Evolutionary conservation across 2,888 invertebrate species (phyloP).

Genomic region (Hirtodrosophila trivittata): DNA sequence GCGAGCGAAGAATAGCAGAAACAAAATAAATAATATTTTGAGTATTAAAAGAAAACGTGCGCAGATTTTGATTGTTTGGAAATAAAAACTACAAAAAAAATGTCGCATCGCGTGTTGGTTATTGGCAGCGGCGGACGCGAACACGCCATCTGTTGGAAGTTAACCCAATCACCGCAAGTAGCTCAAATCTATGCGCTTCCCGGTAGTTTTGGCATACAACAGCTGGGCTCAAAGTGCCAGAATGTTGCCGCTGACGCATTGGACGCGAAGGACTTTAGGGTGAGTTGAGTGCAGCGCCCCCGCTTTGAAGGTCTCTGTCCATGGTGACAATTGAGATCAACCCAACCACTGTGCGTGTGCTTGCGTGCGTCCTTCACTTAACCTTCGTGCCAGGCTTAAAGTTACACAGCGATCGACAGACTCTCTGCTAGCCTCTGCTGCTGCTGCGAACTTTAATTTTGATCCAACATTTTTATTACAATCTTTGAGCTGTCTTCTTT

Average conservation of each 20-base stretch:
- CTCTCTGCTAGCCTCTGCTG: constrained; percentile 6
- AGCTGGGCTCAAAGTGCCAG: constrained; percentile 86
- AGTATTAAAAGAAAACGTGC: constrained; percentile 40
- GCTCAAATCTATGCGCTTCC: constrained; percentile 91
- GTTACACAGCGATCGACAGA: constrained; percentile 26
- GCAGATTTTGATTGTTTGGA: constrained; percentile 17
- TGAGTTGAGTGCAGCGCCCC: constrained; percentile 85
- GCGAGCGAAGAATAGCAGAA: constrained; percentile 15
- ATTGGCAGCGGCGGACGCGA: constrained; percentile 97
- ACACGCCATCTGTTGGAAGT: constrained; percentile 97
- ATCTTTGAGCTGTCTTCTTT: constrained; percentile 34
- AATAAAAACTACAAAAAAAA: constrained; percentile 30
- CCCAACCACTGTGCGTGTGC: constrained; percentile 22
- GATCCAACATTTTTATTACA: constrained; percentile 30
- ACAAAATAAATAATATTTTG: constrained; percentile 22
- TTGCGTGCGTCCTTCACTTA: constrained; percentile 46
- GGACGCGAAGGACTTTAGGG: constrained; percentile 87
- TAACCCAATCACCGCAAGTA: constrained; percentile 91
- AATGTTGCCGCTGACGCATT: constrained; percentile 83
- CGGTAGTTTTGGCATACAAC: constrained; percentile 93
- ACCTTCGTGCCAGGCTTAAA: constrained; percentile 54
- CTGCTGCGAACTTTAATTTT: constrained; percentile 11
- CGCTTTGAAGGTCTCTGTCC: constrained; percentile 9
- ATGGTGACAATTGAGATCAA: constrained; percentile 2
- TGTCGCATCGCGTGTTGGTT: constrained; percentile 88